A percentile compares a stretch with the other conserved stretches of the same genome.
phyloP scores from a whole-genome alignment of 2,888 invertebrate genomes.

The Hypercompe scribonia region DNA sequence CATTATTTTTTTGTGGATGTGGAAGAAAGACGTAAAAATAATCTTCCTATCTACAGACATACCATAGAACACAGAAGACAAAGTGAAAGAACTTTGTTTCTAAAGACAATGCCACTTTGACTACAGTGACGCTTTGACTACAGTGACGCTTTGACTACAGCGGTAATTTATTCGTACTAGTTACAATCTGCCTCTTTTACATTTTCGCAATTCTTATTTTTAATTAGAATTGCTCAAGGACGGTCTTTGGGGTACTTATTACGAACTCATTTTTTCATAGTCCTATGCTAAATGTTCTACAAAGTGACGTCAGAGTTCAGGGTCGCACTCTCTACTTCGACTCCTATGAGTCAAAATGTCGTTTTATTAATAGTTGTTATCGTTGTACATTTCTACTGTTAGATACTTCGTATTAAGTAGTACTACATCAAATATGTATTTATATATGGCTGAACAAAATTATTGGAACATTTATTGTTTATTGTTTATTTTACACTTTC shows the following conservation, averaged over 20 bases:
- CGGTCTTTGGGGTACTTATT: no score
- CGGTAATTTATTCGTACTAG: not conserved
- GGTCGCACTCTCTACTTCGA: conserved; percentile 45
- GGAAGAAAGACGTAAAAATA: no score
- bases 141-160: not conserved
- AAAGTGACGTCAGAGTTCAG: conserved; percentile 30
- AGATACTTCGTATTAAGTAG: conserved; percentile 68
- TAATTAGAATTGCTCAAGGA: not conserved
- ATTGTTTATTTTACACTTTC: not conserved
- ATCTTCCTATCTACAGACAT: no score
- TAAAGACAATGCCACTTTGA: not conserved
- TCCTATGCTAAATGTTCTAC: conserved; percentile 21
- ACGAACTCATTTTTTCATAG: no score
- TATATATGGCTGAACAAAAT: conserved; percentile 51
- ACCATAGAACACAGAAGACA: no score
- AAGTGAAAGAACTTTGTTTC: no score
- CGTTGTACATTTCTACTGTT: conserved; percentile 72
- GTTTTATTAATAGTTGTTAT: conserved; percentile 54
- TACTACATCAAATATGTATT: conserved; percentile 52
- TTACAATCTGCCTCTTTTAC: not conserved
- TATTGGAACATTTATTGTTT: not conserved
- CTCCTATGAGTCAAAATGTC: conserved; percentile 44
- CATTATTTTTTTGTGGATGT: no score
- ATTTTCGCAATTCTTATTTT: not conserved
- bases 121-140: no score